These are phyloP conservation scores for Vicugna pacos DNA, from an alignment of 2,113 vertebrate species.

Conservation along the genomic window DNA sequence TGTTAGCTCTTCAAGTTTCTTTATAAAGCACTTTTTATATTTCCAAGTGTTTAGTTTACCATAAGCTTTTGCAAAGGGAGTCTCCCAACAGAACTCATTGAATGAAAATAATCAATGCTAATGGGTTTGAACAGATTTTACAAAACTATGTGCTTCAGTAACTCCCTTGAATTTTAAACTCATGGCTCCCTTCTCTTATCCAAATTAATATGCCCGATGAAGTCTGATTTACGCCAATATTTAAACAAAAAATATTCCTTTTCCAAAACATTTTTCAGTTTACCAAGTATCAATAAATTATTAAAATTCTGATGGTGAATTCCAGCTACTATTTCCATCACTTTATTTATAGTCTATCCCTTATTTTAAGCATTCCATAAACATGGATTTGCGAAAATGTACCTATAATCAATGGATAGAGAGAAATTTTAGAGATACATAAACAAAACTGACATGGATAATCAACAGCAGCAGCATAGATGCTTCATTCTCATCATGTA, in stretches of 20 bases:
- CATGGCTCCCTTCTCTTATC: neutral
- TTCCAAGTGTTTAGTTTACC: neutral
- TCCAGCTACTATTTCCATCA: neutral
- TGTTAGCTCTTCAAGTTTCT: neutral
- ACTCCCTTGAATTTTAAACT: neutral
- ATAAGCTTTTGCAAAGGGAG: neutral
- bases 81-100: neutral
- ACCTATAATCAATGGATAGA: neutral
- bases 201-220: neutral
- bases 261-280: neutral
- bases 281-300: neutral
- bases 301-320: neutral
- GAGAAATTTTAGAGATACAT: neutral
- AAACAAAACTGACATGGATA: neutral
- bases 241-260: neutral
- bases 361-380: neutral
- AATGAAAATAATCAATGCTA: neutral
- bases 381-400: neutral
- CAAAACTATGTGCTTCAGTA: neutral
- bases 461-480: neutral
- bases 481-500: neutral
- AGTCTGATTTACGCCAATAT: neutral
- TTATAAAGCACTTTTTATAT: neutral
- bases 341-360: neutral
- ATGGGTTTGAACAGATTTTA: neutral